phyloP scores from a whole-genome alignment of 2,888 invertebrate species.

The Acanthoscelides obtectus region DNA sequence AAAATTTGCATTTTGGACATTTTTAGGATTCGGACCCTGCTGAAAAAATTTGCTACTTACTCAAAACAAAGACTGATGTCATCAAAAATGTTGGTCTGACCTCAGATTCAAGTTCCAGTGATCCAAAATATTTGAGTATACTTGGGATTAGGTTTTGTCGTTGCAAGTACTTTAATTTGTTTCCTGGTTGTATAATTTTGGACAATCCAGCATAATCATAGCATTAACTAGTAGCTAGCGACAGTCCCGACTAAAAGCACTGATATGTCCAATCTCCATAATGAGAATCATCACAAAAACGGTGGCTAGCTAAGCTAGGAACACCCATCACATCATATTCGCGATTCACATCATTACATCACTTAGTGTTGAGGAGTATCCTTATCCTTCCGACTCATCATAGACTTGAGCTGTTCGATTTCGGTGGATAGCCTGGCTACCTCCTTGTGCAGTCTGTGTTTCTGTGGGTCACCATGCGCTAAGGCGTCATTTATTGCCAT shows the following conservation, averaged over 20 bases:
- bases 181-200: background rate
- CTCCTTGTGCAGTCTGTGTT: slow-evolving; percentile 77
- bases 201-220: background rate
- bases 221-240: background rate
- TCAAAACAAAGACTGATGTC: too few relatives aligned
- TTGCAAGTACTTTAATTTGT: too few relatives aligned
- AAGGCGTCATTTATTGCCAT: background rate
- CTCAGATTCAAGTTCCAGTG: background rate
- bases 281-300: slow-evolving; percentile 34
- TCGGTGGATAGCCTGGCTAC: slow-evolving; percentile 85
- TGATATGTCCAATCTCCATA: slow-evolving; percentile 40
- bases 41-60: too few relatives aligned
- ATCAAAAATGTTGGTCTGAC: too few relatives aligned
- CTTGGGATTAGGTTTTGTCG: too few relatives aligned
- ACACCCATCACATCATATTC: slow-evolving; percentile 25
- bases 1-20: too few relatives aligned
- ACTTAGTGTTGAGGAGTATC: slow-evolving; percentile 19
- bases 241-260: slow-evolving; percentile 21
- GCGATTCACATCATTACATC: slow-evolving; percentile 12
- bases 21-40: too few relatives aligned
- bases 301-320: slow-evolving; percentile 17
- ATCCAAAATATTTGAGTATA: background rate
- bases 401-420: slow-evolving; percentile 82
- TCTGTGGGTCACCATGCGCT: slow-evolving; percentile 54
- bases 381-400: slow-evolving; percentile 61